Evolutionary conservation across 2,797 vertebrate species (phyloP).

Genomic region (Acanthurus lineatus): DNA sequence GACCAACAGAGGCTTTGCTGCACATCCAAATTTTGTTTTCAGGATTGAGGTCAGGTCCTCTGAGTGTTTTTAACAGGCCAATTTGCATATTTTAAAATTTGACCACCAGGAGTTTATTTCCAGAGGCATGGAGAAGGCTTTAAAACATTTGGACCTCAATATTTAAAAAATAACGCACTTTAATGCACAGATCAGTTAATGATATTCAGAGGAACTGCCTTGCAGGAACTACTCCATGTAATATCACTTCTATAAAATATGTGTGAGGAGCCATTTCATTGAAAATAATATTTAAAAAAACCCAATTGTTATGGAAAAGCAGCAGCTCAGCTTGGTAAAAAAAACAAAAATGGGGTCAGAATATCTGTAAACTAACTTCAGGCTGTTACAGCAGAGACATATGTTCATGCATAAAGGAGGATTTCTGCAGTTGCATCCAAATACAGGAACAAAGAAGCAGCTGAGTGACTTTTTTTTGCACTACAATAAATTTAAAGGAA

Average conservation of each 20-base stretch:
- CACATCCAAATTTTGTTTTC: neutral
- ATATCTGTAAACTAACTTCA: neutral
- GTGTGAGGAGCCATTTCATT: neutral
- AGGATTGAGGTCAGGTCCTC: neutral
- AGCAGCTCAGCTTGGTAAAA: no score
- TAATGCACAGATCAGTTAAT: neutral
- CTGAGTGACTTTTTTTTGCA: neutral
- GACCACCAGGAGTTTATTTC: neutral
- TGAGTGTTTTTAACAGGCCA: neutral
- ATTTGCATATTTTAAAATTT: neutral
- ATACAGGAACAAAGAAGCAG: neutral
- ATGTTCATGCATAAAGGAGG: no score
- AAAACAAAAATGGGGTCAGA: conserved; percentile 5
- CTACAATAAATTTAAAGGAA: conserved; percentile 15
- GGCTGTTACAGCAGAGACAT: neutral
- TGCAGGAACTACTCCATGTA: neutral
- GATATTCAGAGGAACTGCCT: neutral
- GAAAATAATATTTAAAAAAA: neutral
- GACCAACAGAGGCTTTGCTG: conserved; percentile 13
- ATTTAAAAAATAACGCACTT: neutral
- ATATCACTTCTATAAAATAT: neutral
- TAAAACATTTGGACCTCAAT: neutral
- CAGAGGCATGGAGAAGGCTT: neutral
- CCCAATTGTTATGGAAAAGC: no score
- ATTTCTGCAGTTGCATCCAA: conserved; percentile 11